Base-by-base conservation (phyloP, 2,797 vertebrate genomes). In the Eurystomus glaucurus region DNA sequence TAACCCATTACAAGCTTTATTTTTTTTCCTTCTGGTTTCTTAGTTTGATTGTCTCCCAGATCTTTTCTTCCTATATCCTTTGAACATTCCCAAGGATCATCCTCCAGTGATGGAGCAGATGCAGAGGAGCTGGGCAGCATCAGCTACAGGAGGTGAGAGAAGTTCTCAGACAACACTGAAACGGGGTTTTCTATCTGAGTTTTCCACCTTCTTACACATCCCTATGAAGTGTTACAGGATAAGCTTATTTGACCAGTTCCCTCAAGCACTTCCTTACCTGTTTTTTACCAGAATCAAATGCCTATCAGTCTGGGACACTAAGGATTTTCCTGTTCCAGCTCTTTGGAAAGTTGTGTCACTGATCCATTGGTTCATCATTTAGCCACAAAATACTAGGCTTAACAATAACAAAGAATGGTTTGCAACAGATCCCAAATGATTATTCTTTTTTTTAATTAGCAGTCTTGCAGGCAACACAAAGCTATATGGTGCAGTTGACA, bases 101-200 rank as follows among this genome's bases (percentile, higher is more conserved):
- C 17, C 8, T 37, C 11, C 15, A 23, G 23, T 8, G 52, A 17
- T 2, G 14, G 35, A 58, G 37, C 22, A 50, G 46, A 7, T 69
- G 35, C 35, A 1, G 0, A 69, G 33, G 14, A 90, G 12, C 8
- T 4, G 4, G 4, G 10, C 8, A 79, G 14, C 8, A 15, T 21
- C 4, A 1, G 19, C 18, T 65, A 3, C 8, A 23, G 33, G 5
- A 29, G 10, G n/a, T 31, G 55, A 48, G 7, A 55, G 3, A 74
- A 57, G 3, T 2, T 2, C 3, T 25, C 50, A 58, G 45, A 17
- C 29, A 64, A 35, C 5, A 9, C 14, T 26, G 26, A 25, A 78
- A 60, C 1, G 14, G 5, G 4, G 3, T 0, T 28, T 72, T 88
- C 31, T 45, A 1, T 6, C 31, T 37, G 35, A 33, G 2, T 39